Percentiles rank a stretch among this genome's conserved stretches.
phyloP scores from a whole-genome alignment of 2,113 vertebrate genomes.

The Solenodon paradoxus region DNA sequence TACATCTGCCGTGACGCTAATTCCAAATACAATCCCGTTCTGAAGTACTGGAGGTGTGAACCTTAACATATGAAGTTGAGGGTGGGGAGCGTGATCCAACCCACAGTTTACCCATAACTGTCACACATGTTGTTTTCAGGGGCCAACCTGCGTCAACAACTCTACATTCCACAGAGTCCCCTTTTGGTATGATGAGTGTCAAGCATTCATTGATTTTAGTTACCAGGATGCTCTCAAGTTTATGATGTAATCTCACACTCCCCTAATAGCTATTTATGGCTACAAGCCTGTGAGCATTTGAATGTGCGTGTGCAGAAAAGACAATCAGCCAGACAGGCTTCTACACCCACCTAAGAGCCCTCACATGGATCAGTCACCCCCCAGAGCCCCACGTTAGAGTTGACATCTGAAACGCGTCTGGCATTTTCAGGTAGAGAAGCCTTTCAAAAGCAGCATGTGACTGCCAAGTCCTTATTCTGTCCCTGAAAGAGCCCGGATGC shows the following conservation, averaged over 20 bases:
- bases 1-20: neutral
- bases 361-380: neutral
- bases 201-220: slow-evolving; percentile 6
- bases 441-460: neutral
- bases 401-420: neutral
- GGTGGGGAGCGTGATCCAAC: neutral
- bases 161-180: neutral
- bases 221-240: neutral
- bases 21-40: neutral
- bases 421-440: slow-evolving; percentile 47
- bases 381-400: neutral
- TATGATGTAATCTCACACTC: neutral
- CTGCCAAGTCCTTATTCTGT: neutral
- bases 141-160: neutral
- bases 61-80: neutral
- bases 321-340: slow-evolving; percentile 53
- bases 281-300: slow-evolving; percentile 29
- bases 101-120: fast-evolving
- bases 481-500: neutral
- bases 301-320: slow-evolving; percentile 8
- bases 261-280: slow-evolving; percentile 33
- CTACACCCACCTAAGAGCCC: neutral
- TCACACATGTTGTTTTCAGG: neutral
- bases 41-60: neutral
- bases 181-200: neutral